phyloP scores from a whole-genome alignment of 2,113 vertebrate species.

The Burhinus oedicnemus region DNA sequence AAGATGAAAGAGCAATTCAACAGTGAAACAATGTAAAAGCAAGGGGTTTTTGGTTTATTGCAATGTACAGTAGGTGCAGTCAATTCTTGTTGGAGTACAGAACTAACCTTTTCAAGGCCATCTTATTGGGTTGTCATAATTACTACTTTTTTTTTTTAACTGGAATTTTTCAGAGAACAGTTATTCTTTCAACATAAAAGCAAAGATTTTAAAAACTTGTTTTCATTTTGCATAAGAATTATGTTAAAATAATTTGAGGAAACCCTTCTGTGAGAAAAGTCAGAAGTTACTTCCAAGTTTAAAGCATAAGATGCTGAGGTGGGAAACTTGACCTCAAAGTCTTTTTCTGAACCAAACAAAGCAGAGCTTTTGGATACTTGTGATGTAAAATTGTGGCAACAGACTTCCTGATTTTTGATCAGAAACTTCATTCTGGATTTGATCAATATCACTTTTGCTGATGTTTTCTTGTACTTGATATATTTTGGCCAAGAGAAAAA shows the following conservation, averaged over 20 bases:
- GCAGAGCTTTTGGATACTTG: neutral
- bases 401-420: neutral
- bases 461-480: neutral
- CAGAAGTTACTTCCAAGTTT: neutral
- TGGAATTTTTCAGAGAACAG: neutral
- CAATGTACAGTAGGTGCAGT: neutral
- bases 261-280: neutral
- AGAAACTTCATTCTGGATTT: neutral
- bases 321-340: neutral
- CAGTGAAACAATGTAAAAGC: neutral
- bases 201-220: neutral
- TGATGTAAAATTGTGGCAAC: neutral
- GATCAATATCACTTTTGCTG: neutral
- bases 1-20: neutral
- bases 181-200: neutral
- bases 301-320: neutral
- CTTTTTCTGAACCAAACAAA: neutral
- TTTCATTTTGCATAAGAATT: neutral
- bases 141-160: neutral
- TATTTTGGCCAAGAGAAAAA: neutral
- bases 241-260: neutral
- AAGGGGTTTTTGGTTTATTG: neutral
- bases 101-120: neutral
- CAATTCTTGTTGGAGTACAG: neutral
- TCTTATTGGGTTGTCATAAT: neutral